A percentile compares a stretch with the other conserved stretches of the same genome.
Evolutionary conservation across 2,888 invertebrate species (phyloP).

Genomic region (Deilephila porcellus): DNA sequence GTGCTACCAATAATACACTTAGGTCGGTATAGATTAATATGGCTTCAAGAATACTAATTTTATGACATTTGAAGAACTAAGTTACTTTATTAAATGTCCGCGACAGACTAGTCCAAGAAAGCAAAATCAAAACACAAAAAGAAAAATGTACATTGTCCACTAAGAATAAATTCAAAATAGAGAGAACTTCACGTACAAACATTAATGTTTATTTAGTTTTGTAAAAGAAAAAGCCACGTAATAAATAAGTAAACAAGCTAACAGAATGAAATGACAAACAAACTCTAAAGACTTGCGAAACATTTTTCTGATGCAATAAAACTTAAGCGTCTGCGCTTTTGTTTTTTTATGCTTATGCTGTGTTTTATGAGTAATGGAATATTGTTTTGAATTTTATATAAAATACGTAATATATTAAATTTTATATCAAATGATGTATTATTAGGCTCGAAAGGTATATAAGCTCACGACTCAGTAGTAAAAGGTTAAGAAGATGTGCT

Average conservation of each 20-base stretch:
- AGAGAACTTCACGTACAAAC: slow-evolving; percentile 1
- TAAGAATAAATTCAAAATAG: not conserved
- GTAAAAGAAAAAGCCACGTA: not conserved
- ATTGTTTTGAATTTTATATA: not conserved
- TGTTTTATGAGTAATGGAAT: not conserved
- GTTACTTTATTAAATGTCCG: too few relatives aligned
- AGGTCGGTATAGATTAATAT: too few relatives aligned
- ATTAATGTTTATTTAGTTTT: slow-evolving; percentile 7
- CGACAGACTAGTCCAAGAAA: not conserved
- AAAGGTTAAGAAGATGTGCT: too few relatives aligned
- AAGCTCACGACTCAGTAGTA: too few relatives aligned
- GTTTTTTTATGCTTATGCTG: not conserved
- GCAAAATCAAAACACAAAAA: not conserved
- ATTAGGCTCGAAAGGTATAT: too few relatives aligned
- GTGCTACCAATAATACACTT: too few relatives aligned
- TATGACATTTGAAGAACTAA: too few relatives aligned
- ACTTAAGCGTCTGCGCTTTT: not conserved
- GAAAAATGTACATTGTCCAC: not conserved
- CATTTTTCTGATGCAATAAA: slow-evolving; percentile 13
- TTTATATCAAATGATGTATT: too few relatives aligned
- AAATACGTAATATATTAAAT: too few relatives aligned
- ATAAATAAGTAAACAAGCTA: slow-evolving; percentile 19
- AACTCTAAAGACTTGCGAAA: not conserved
- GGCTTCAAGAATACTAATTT: too few relatives aligned
- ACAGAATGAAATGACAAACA: slow-evolving; percentile 19